Evolutionary conservation across 2,888 invertebrate species (phyloP).

Genomic region (Lasioglossum vierecki): DNA sequence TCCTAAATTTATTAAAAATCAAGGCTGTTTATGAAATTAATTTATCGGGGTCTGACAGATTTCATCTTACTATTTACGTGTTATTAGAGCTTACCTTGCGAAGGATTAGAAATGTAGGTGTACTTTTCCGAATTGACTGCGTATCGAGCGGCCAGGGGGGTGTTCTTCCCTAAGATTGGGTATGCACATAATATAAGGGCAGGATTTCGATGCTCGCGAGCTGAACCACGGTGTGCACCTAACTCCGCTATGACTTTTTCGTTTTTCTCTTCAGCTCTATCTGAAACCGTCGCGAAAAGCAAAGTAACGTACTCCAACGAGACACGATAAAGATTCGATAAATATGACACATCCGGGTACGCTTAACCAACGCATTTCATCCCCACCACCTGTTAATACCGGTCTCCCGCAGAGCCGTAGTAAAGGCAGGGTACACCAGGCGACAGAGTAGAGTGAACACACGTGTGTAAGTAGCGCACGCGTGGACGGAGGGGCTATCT

Average conservation of each 20-base stretch:
- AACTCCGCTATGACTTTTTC: not conserved
- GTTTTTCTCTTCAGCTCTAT: not conserved
- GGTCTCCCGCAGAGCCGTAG: not conserved
- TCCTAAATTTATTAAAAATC: too few relatives aligned
- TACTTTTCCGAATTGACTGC: not conserved
- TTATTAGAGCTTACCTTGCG: too few relatives aligned
- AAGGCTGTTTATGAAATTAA: too few relatives aligned
- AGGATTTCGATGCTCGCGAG: not conserved
- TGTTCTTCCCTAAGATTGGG: not conserved
- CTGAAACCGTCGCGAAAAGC: not conserved
- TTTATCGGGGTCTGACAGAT: too few relatives aligned
- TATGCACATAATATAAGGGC: not conserved
- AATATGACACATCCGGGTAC: not conserved
- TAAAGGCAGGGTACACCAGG: not conserved
- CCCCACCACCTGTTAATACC: not conserved
- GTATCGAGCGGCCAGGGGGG: not conserved
- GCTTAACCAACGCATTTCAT: not conserved
- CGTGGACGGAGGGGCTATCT: not conserved
- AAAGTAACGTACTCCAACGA: not conserved
- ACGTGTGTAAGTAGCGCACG: not conserved
- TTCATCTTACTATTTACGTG: too few relatives aligned
- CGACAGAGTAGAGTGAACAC: not conserved
- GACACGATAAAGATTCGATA: not conserved
- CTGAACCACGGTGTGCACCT: not conserved
- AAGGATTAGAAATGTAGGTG: too few relatives aligned